These are phyloP conservation scores for Cichladusa arquata DNA, from an alignment of 2,113 vertebrate species.

Conservation along the genomic window DNA sequence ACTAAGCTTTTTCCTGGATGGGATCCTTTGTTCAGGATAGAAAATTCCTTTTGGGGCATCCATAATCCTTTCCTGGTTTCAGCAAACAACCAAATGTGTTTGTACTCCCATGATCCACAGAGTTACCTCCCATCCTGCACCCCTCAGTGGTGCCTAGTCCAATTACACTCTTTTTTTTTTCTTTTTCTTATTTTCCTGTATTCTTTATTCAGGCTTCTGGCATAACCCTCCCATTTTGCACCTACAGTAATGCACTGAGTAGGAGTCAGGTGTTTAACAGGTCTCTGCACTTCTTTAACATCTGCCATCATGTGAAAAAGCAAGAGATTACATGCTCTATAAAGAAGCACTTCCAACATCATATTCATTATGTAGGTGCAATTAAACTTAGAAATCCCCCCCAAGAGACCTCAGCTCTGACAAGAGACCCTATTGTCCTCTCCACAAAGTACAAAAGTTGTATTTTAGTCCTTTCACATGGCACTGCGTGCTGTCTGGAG, in stretches of 20 bases:
- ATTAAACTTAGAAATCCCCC: neutral
- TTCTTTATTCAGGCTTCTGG: neutral
- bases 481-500: fast-evolving
- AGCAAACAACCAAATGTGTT: fast-evolving
- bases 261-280: neutral
- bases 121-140: neutral
- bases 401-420: neutral
- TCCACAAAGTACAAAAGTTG: neutral
- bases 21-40: fast-evolving
- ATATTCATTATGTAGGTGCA: neutral
- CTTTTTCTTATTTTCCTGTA: neutral
- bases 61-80: neutral
- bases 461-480: neutral
- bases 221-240: neutral
- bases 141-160: neutral
- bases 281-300: neutral
- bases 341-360: neutral
- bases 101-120: fast-evolving
- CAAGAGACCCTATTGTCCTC: neutral
- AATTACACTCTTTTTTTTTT: fast-evolving
- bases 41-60: neutral
- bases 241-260: neutral
- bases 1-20: neutral
- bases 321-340: neutral
- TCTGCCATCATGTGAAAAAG: neutral